Evolutionary conservation across 2,888 invertebrate genomes (phyloP).

Genomic region (Drosophila subsilvestris): DNA sequence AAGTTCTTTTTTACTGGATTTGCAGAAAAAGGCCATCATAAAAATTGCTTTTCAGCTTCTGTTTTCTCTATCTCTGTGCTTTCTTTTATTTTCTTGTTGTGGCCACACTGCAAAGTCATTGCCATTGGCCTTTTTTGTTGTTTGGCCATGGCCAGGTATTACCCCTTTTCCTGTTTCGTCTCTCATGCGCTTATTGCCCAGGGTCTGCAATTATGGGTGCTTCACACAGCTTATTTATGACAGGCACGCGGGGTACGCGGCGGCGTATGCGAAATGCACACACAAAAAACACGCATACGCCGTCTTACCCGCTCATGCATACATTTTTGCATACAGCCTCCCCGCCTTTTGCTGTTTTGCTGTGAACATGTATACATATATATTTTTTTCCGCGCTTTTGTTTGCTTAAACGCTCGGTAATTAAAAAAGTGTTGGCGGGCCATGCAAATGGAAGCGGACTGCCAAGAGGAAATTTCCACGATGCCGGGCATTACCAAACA

Average conservation of each 20-base stretch:
- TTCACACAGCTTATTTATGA: conserved; percentile 64
- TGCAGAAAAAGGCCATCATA: conserved; percentile 55
- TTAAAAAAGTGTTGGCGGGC: conserved; percentile 56
- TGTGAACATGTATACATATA: conserved; percentile 61
- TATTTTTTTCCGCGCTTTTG: conserved; percentile 45
- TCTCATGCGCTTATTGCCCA: conserved; percentile 2
- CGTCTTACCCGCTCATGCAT: conserved; percentile 36
- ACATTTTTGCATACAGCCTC: conserved; percentile 27
- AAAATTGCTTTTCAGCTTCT: conserved; percentile 52
- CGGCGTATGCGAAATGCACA: conserved; percentile 37
- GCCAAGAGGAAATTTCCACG: neutral
- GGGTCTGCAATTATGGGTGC: conserved; percentile 55
- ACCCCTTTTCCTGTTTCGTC: conserved; percentile 11
- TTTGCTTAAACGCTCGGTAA: conserved; percentile 68
- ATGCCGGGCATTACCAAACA: neutral
- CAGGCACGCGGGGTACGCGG: conserved; percentile 21
- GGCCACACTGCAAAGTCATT: conserved; percentile 19
- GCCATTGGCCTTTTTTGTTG: conserved; percentile 64
- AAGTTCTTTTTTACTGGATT: conserved; percentile 59
- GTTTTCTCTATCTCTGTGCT: conserved; percentile 24
- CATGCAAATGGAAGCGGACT: conserved; percentile 6
- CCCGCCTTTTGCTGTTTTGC: conserved; percentile 30
- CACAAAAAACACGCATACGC: conserved; percentile 4
- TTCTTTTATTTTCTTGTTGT: neutral
- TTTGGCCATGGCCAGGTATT: conserved; percentile 30